A percentile compares a stretch with the other conserved stretches of the same genome.
Conservation (phyloP, 2,888 invertebrate species). For the Camponotus fellah region DNA sequence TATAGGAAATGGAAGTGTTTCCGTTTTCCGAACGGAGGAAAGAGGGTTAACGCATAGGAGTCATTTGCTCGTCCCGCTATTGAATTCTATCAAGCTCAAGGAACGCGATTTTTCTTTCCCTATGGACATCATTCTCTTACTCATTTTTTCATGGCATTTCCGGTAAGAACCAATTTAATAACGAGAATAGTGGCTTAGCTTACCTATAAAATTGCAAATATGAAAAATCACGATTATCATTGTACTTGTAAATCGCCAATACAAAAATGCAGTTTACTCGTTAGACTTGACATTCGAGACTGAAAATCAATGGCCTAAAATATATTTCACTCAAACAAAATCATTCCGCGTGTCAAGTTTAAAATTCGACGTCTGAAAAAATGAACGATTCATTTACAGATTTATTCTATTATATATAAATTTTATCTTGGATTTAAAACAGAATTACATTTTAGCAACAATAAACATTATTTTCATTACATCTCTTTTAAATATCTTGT, state of each 20-base stretch:
- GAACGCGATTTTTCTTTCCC: conserved; percentile 11
- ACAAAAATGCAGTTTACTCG: conserved; percentile 70
- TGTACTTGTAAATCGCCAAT: conserved; percentile 34
- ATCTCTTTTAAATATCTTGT: not conserved
- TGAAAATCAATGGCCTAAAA: not conserved
- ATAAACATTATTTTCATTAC: not conserved
- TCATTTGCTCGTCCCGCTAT: conserved; percentile 45
- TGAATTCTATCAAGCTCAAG: conserved; percentile 56
- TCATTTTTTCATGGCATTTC: not conserved
- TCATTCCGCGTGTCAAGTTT: not conserved
- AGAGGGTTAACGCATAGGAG: conserved; percentile 56
- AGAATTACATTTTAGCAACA: not conserved
- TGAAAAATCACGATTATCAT: conserved; percentile 2
- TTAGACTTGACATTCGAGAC: not conserved
- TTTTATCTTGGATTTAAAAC: not conserved
- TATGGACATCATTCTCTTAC: not conserved
- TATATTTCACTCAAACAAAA: not conserved
- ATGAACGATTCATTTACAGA: not conserved
- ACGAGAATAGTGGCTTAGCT: not conserved
- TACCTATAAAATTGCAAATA: not conserved
- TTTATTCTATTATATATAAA: not conserved
- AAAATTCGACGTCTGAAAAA: not conserved
- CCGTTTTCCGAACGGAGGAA: conserved; percentile 54
- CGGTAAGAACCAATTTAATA: not conserved
- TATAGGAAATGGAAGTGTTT: conserved; percentile 51